Percentiles rank a stretch among this genome's conserved stretches.
phyloP scores from a whole-genome alignment of 2,113 vertebrate genomes.

The Psilopogon haemacephalus region DNA sequence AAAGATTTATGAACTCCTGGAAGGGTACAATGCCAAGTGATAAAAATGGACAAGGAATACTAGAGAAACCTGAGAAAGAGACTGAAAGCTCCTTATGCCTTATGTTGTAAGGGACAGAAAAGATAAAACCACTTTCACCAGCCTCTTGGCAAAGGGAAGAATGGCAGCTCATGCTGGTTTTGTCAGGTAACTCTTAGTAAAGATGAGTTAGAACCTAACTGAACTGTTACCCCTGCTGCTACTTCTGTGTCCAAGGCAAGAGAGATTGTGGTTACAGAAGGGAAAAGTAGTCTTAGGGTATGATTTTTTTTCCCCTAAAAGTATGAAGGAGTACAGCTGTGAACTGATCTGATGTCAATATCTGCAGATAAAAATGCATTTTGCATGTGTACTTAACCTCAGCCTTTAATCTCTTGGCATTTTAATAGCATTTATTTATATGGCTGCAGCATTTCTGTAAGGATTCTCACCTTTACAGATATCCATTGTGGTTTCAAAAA shows the following conservation, averaged over 20 bases:
- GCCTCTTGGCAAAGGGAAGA: background rate
- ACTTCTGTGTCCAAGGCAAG: background rate
- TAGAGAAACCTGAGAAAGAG: background rate
- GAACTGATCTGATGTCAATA: background rate
- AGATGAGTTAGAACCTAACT: constrained; percentile 23
- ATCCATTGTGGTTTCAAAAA: background rate
- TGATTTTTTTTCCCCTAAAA: background rate
- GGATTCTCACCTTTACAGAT: background rate
- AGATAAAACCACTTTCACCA: background rate
- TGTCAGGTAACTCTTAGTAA: constrained; percentile 20
- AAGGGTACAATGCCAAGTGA: background rate
- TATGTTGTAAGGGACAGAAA: background rate
- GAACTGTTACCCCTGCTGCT: background rate
- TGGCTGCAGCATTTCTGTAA: background rate
- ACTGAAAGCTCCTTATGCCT: background rate
- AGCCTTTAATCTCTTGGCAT: background rate
- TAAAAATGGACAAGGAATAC: background rate
- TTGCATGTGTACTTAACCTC: background rate
- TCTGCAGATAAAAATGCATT: background rate
- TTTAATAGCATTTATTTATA: background rate
- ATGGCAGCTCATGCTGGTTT: background rate
- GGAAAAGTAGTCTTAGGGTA: background rate
- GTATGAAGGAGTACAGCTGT: background rate
- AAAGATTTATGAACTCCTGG: background rate
- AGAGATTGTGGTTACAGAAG: background rate